Conservation (phyloP, 92 coral and sea anemone genomes). For the Nematostella vectensis region DNA sequence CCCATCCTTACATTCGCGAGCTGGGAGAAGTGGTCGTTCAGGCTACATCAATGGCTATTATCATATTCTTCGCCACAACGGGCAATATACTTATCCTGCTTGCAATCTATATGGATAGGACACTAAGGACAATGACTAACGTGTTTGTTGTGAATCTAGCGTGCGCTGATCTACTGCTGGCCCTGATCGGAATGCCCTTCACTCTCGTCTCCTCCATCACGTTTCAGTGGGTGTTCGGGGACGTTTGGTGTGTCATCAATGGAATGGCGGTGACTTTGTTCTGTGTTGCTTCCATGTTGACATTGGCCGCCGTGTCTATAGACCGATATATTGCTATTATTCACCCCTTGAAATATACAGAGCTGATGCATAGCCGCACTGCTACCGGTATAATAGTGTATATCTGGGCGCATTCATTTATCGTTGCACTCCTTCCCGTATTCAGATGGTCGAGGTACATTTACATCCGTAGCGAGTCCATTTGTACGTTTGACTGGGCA, state of each 20-base stretch:
- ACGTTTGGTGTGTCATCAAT: constrained; percentile 65
- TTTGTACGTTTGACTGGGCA: constrained; percentile 75
- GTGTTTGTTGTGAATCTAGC: constrained; percentile 79
- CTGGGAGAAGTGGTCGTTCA: constrained; percentile 52
- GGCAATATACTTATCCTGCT: constrained; percentile 70
- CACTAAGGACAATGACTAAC: constrained; percentile 81
- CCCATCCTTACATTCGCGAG: constrained; percentile 22
- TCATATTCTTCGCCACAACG: constrained; percentile 40
- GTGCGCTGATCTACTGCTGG: constrained; percentile 60
- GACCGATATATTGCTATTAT: constrained; percentile 82
- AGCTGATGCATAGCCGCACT: constrained; percentile 56
- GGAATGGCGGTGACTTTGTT: constrained; percentile 80
- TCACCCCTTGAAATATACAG: constrained; percentile 62
- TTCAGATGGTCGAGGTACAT: constrained; percentile 59
- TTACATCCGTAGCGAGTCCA: constrained; percentile 60
- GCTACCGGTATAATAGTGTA: constrained; percentile 51
- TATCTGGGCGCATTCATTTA: constrained; percentile 63
- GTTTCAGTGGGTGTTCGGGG: constrained; percentile 71
- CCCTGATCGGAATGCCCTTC: constrained; percentile 80
- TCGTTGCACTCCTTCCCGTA: constrained; percentile 60
- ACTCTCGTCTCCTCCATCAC: constrained; percentile 80
- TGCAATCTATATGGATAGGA: constrained; percentile 63
- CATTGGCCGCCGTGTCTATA: constrained; percentile 73
- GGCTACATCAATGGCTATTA: constrained; percentile 54
- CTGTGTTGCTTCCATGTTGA: constrained; percentile 80